Evolutionary conservation across 2,113 vertebrate species (phyloP).

Genomic region (Grammomys dolichurus): DNA sequence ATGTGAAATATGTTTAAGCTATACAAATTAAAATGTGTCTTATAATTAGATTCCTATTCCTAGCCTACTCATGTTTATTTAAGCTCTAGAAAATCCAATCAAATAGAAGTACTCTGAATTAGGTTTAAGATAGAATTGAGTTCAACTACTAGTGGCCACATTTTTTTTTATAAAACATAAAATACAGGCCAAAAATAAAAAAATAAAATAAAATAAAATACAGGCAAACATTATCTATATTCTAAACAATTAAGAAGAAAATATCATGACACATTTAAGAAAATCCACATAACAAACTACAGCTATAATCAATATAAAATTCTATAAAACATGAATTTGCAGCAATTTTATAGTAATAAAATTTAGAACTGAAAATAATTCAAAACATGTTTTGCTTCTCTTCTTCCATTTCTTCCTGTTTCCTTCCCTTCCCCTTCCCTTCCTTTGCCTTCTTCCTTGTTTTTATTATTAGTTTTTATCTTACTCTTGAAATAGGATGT

Average conservation of each 20-base stretch:
- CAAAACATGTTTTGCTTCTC: background rate
- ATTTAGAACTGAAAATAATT: background rate
- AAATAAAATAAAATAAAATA: conserved; percentile 12
- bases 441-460: background rate
- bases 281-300: background rate
- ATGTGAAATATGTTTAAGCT: background rate
- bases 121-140: background rate
- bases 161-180: conserved; percentile 13
- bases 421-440: accelerated
- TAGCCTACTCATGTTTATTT: background rate
- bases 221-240: background rate
- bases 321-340: background rate
- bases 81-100: background rate
- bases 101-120: background rate
- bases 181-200: background rate
- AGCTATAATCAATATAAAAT: background rate
- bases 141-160: background rate
- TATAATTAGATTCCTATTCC: background rate
- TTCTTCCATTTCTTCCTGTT: background rate
- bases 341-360: background rate
- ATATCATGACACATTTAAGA: background rate
- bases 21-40: background rate
- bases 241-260: background rate
- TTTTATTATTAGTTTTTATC: background rate
- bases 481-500: background rate